These are phyloP conservation scores for Sclerurus mexicanus DNA, from an alignment of 2,113 vertebrate species.

Conservation along the genomic window DNA sequence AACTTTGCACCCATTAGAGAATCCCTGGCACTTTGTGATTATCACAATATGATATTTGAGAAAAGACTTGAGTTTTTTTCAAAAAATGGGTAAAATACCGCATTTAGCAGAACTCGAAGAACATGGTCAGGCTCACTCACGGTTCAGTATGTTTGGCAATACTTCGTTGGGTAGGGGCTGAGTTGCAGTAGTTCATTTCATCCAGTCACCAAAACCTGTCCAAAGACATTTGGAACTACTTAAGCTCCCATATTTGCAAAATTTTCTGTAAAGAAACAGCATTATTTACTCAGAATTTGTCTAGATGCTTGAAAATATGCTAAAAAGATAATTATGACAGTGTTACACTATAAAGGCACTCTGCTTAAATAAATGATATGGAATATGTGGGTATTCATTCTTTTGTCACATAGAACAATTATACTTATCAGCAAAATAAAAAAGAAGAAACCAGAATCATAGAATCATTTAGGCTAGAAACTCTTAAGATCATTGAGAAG, in stretches of 20 bases:
- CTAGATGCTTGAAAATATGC: background rate
- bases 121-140: background rate
- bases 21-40: background rate
- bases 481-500: background rate
- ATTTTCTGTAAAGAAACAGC: background rate
- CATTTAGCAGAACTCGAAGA: background rate
- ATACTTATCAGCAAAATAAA: background rate
- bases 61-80: background rate
- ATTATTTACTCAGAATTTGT: background rate
- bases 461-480: background rate
- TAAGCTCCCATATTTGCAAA: background rate
- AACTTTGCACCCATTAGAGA: background rate
- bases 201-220: background rate
- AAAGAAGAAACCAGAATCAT: background rate
- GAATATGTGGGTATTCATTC: background rate
- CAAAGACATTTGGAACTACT: background rate
- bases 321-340: background rate
- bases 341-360: background rate
- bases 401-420: background rate
- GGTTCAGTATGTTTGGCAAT: background rate
- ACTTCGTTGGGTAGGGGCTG: background rate
- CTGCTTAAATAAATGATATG: background rate
- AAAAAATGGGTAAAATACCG: background rate
- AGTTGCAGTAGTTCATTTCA: background rate
- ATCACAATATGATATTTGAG: background rate